These are phyloP conservation scores for Drosophila punjabiensis DNA, from an alignment of 1,140 invertebrate genomes.

Conservation along the genomic window DNA sequence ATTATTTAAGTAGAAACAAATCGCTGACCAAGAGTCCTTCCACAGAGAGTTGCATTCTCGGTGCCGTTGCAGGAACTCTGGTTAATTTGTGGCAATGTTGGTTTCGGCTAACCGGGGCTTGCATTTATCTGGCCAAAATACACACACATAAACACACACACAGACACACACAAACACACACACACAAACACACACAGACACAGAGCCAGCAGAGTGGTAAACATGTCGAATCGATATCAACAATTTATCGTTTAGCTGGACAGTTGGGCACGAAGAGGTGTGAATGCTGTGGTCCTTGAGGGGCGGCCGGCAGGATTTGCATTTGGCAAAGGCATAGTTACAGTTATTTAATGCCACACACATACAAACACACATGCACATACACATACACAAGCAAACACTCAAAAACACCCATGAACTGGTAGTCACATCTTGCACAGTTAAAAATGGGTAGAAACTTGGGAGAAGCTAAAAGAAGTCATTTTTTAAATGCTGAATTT, in stretches of 20 bases:
- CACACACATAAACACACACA: constrained; percentile 9
- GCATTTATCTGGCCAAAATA: constrained; percentile 29
- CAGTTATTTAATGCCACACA: constrained; percentile 68
- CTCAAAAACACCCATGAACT: constrained; percentile 2
- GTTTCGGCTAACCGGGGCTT: constrained; percentile 3
- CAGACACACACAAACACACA: too few relatives aligned
- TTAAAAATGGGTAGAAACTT: neutral
- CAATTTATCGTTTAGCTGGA: constrained; percentile 74
- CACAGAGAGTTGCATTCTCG: neutral
- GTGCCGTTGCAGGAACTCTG: constrained; percentile 8
- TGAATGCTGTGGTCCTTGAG: constrained; percentile 34
- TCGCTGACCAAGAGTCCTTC: constrained; percentile 4
- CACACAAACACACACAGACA: neutral
- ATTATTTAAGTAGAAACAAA: constrained; percentile 20
- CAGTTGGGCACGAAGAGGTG: constrained; percentile 47
- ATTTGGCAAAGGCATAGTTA: constrained; percentile 64
- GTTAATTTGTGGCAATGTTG: constrained; percentile 55
- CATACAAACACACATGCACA: constrained; percentile 8
- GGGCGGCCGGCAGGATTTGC: constrained; percentile 54
- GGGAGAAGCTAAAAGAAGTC: too few relatives aligned
- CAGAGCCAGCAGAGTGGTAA: too few relatives aligned
- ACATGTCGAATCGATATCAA: constrained; percentile 70
- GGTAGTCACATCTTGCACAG: neutral
- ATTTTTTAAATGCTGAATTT: too few relatives aligned
- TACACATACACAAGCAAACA: constrained; percentile 7